Conservation (phyloP, 2,797 vertebrate species). For the Telmatherina bonti region DNA sequence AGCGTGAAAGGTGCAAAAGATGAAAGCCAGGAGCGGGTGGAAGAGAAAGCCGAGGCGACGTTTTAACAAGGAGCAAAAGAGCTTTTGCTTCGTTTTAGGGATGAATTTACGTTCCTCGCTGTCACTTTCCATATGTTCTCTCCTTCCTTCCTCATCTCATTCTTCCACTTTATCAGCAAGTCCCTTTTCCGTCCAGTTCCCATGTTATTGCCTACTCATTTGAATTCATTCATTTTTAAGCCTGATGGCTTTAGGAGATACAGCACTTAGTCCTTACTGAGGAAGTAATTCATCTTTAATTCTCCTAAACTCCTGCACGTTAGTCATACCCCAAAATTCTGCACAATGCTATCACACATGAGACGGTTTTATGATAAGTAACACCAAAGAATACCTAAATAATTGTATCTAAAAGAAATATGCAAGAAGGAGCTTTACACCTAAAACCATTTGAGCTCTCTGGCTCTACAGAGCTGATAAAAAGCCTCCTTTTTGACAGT, state of each 20-base stretch:
- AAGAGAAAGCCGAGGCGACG: slow-evolving; percentile 19
- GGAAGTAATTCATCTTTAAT: slow-evolving; percentile 66
- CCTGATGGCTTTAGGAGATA: slow-evolving; percentile 67
- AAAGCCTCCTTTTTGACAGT: background rate
- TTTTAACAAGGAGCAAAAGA: slow-evolving; percentile 37
- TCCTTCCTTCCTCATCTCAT: slow-evolving; percentile 8
- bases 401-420: background rate
- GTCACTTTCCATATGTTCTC: slow-evolving; percentile 3
- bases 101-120: slow-evolving; percentile 28
- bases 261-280: slow-evolving; percentile 68
- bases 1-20: slow-evolving; percentile 44
- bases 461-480: background rate
- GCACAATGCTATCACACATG: slow-evolving; percentile 8
- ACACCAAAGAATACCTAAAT: background rate
- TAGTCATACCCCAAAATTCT: slow-evolving; percentile 9
- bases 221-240: slow-evolving; percentile 65
- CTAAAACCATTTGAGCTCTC: background rate
- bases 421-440: background rate
- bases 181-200: slow-evolving; percentile 4
- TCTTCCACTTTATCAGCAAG: slow-evolving; percentile 43
- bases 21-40: slow-evolving; percentile 32
- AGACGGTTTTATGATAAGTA: background rate
- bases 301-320: slow-evolving; percentile 32
- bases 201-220: slow-evolving; percentile 54
- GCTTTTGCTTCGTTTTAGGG: slow-evolving; percentile 29